A percentile compares a stretch with the other conserved stretches of the same genome.
Evolutionary conservation across 2,888 invertebrate genomes (phyloP).

Genomic region (Meteorus colon): DNA sequence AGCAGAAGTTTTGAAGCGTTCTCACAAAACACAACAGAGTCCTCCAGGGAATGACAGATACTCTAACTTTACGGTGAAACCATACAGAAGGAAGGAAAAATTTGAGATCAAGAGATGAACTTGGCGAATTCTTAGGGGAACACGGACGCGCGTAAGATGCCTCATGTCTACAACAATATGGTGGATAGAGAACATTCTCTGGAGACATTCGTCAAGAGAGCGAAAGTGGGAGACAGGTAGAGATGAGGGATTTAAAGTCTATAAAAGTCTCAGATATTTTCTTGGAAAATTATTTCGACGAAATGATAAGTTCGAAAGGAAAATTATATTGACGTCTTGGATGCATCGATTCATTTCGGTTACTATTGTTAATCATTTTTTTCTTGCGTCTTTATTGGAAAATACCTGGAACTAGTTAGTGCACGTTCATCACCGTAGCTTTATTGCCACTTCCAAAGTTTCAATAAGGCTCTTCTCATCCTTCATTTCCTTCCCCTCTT

Average conservation of each 20-base stretch:
- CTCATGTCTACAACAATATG: constrained; percentile 30
- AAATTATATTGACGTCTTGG: not conserved
- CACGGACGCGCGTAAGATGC: constrained; percentile 1
- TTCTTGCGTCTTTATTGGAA: not conserved
- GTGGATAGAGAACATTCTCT: constrained; percentile 25
- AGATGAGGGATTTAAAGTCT: constrained; percentile 2
- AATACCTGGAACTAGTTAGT: constrained; percentile 28
- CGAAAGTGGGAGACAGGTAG: not conserved
- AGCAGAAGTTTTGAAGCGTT: not conserved
- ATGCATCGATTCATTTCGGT: not conserved
- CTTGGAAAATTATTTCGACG: constrained; percentile 1
- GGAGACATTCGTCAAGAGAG: constrained; percentile 24
- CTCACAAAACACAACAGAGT: not conserved
- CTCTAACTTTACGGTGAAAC: constrained; percentile 12
- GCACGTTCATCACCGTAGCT: constrained; percentile 47
- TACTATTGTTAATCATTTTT: not conserved
- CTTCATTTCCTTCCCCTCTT: not conserved
- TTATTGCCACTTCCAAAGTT: constrained; percentile 52
- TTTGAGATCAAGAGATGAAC: constrained; percentile 31
- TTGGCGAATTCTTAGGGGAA: constrained; percentile 28
- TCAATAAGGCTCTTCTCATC: constrained; percentile 51
- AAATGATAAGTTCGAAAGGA: not conserved
- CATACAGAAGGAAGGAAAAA: constrained; percentile 20
- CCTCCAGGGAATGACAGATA: not conserved
- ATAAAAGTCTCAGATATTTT: constrained; percentile 16